A percentile compares a stretch with the other conserved stretches of the same genome.
These are phyloP conservation scores for Rhinophrynus dorsalis DNA, from an alignment of 2,797 vertebrate genomes.

Conservation along the genomic window DNA sequence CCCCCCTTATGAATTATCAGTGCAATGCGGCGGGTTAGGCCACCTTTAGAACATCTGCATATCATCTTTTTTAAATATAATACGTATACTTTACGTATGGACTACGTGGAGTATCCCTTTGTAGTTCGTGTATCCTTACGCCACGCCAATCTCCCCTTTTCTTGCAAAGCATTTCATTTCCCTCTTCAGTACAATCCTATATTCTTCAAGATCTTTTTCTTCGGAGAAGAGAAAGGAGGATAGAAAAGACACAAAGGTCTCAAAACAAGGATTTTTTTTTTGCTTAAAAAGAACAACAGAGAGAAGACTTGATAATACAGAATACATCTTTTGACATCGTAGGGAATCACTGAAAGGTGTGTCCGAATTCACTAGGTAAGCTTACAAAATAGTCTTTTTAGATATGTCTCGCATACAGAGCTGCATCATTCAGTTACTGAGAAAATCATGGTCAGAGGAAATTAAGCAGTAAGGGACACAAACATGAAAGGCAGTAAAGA, in stretches of 20 bases:
- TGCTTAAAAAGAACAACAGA: background rate
- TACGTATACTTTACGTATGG: conserved; percentile 51
- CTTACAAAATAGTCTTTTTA: background rate
- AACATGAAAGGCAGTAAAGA: background rate
- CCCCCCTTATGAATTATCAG: background rate
- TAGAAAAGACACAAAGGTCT: background rate
- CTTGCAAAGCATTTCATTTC: background rate
- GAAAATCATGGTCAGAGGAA: background rate
- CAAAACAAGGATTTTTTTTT: background rate
- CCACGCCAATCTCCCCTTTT: conserved; percentile 28
- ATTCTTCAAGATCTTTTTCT: background rate
- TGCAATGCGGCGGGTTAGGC: background rate
- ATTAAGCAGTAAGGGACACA: background rate
- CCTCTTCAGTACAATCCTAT: conserved; percentile 10
- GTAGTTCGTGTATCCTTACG: conserved; percentile 53
- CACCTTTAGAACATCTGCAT: conserved; percentile 49
- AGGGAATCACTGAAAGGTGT: background rate
- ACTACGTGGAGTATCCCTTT: conserved; percentile 54
- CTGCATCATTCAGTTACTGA: background rate
- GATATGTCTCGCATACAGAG: background rate
- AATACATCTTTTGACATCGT: background rate
- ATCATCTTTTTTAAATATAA: conserved; percentile 49
- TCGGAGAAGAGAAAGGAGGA: background rate
- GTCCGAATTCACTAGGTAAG: conserved; percentile 29
- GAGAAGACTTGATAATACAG: background rate